Percentiles rank a stretch among this genome's conserved stretches.
Conservation (phyloP, 2,113 vertebrate species). For the Chaenogobius annularis region DNA sequence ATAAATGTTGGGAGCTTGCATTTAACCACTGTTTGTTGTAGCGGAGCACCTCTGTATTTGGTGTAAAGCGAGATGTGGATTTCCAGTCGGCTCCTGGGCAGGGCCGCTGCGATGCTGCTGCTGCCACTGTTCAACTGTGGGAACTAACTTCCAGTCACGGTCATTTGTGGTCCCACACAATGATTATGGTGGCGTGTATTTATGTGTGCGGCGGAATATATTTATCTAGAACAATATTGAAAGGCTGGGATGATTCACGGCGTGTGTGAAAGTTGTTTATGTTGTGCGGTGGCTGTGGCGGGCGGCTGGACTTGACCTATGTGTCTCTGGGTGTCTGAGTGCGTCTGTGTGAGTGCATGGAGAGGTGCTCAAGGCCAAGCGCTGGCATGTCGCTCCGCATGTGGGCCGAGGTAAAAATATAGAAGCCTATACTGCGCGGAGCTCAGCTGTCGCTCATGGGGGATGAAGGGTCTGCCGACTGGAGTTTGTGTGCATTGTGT, state of each 20-base stretch:
- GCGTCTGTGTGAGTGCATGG: slow-evolving; percentile 19
- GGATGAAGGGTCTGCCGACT: slow-evolving; percentile 21
- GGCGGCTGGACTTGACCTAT: slow-evolving; percentile 66
- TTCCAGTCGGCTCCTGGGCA: slow-evolving; percentile 54
- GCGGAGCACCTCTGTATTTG: slow-evolving; percentile 35
- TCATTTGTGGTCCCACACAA: slow-evolving; percentile 61
- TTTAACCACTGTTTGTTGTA: slow-evolving; percentile 43
- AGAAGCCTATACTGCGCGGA: slow-evolving; percentile 52
- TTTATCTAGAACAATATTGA: slow-evolving; percentile 74
- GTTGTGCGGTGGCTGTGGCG: slow-evolving; percentile 61
- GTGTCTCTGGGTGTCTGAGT: slow-evolving; percentile 64
- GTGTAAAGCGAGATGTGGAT: slow-evolving; percentile 50
- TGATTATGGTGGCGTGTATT: slow-evolving; percentile 69
- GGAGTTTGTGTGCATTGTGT: slow-evolving; percentile 1
- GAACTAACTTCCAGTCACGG: slow-evolving; percentile 70
- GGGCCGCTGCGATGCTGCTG: slow-evolving; percentile 58
- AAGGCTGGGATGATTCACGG: slow-evolving; percentile 68
- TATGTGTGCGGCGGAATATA: slow-evolving; percentile 69
- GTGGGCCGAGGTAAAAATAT: slow-evolving; percentile 74
- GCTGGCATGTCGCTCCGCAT: slow-evolving; percentile 71
- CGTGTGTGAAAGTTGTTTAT: slow-evolving; percentile 77
- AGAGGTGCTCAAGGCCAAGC: slow-evolving; percentile 66
- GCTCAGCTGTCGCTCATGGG: slow-evolving; percentile 62
- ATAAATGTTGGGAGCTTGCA: slow-evolving; percentile 32
- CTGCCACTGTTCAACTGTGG: slow-evolving; percentile 59